Base-by-base conservation (phyloP, 2,888 invertebrate genomes). In the Psylliodes chrysocephalus region DNA sequence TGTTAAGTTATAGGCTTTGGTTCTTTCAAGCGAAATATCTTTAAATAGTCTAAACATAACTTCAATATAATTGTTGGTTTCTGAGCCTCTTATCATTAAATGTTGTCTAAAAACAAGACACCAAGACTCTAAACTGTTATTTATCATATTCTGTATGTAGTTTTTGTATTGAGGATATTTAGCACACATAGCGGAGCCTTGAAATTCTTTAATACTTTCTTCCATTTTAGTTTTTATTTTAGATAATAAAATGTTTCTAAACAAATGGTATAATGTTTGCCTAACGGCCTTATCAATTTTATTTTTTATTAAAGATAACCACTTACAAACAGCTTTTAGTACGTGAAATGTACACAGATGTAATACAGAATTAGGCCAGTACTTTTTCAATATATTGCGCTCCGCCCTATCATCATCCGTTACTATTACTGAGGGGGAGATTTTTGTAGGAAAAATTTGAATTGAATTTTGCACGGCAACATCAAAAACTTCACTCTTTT, bases 371-470 rank as follows among this genome's bases (percentile, higher is more conserved):
- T 47, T n/a, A 10, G 67, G 67, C 55, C 54, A 69, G 28, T 46
- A 55, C 38, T 33, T 55, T 38, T 61, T 49, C 19, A 67, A 12
- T n/a, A 54, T 51, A 35, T 67, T 64, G n/a, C 63, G 18, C 51
- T 68, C 68, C 22, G 38, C 46, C 18, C 62, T 35, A 42, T 69
- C 64, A 19, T 67, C 67, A 68, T 68, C 67, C 8, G 68, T 68
- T 47, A 70, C 42, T 25, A 66, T 68, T 7, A 66, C 59, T 38
- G 28, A 33, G 4, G 67, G 67, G 25, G 19, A 14, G 14, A 69
- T 18, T 49, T 69, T 63, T 15, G 44, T 38, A 33, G 60, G 65
- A 3, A 68, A 10, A 8, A 69, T 68, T 52, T 65, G 59, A 49
- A 49, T 28, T 5, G 64, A 15, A 44, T 30, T 52, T 28, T 54